These are phyloP conservation scores for Margaritifera margaritifera DNA, from an alignment of 2,888 invertebrate genomes.

Conservation along the genomic window DNA sequence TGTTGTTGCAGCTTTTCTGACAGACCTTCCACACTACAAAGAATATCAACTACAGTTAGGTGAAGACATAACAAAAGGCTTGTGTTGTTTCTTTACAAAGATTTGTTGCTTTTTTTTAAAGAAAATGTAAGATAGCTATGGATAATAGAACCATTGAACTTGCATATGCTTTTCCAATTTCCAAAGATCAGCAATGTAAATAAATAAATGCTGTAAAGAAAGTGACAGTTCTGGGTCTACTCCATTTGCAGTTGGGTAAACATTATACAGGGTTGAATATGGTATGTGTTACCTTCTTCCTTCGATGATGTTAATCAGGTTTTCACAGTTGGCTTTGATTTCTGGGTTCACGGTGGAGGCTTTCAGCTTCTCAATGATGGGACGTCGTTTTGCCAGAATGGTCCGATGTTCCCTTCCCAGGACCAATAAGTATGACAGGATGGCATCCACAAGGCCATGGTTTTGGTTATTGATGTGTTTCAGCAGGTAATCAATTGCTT, in stretches of 20 bases:
- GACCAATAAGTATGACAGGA: slow-evolving; percentile 29
- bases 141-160: no score
- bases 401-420: slow-evolving; percentile 40
- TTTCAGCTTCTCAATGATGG: slow-evolving; percentile 33
- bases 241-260: no score
- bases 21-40: slow-evolving; percentile 51
- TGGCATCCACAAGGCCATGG: slow-evolving; percentile 12
- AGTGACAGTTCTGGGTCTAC: no score
- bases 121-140: no score
- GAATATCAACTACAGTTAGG: slow-evolving; percentile 4
- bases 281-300: slow-evolving; percentile 49
- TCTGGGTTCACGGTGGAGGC: slow-evolving; percentile 26
- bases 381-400: slow-evolving; percentile 41
- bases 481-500: slow-evolving; percentile 32
- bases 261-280: no score
- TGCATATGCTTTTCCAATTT: no score
- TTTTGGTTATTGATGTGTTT: slow-evolving; percentile 34
- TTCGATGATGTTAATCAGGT: slow-evolving; percentile 55
- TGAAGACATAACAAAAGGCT: neutral
- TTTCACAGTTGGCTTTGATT: slow-evolving; percentile 39
- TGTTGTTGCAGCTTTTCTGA: slow-evolving; percentile 50
- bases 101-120: no score
- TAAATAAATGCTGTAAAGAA: no score
- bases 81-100: no score
- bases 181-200: no score